Evolutionary conservation across 2,113 vertebrate genomes (phyloP), one percentile per base, ranked within the genome.

Genomic region (Phodopus roborovskii): DNA sequence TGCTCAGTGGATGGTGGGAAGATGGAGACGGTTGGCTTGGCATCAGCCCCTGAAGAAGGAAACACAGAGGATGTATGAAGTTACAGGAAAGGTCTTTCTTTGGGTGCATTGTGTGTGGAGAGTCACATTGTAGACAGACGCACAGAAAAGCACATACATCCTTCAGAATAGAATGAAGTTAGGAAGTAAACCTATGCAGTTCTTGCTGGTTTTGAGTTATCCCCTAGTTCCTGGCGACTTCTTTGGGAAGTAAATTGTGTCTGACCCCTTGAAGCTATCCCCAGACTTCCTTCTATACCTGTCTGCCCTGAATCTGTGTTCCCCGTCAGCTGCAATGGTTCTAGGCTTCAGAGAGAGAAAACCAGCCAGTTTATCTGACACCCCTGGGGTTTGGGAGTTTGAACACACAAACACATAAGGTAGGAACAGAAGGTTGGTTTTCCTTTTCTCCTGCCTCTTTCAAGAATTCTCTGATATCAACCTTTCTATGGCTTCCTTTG

Each of bases 41-140:
- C 85, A 28, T 20, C 68, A 82, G 0, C 0, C 62, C 95, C 97
- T 98, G 94, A 39, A 78, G 92, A 94, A 90, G 82, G 45, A 97
- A 97, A 64, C 71, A 96, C 28, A 96, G 20, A 66, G 48, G 26
- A 19, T 5, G 24, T 22, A 64, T 83, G 88, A 42, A 88, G 62
- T 36, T 24, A 68, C n/a, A 36, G 12, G 11, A 78, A 74, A 30
- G 12, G 33, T 39, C 20, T 89, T 22, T 33, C 24, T 28, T n/a
- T 36, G 68, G 70, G 53, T 62, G 22, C 50, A 22, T 42, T 15
- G 48, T 71, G n/a, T 22, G 71, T 22, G 11, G 78, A 53, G 39
- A 48, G 73, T 17, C 33, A 39, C 68, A 75, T 39, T 42, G 56
- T 20, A 36, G 45, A 82, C 64, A 83, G 86, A 88, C 50, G 60